Evolutionary conservation across 2,888 invertebrate species (phyloP), one percentile per base, ranked within the genome.

Genomic region (Cerastoderma edule): DNA sequence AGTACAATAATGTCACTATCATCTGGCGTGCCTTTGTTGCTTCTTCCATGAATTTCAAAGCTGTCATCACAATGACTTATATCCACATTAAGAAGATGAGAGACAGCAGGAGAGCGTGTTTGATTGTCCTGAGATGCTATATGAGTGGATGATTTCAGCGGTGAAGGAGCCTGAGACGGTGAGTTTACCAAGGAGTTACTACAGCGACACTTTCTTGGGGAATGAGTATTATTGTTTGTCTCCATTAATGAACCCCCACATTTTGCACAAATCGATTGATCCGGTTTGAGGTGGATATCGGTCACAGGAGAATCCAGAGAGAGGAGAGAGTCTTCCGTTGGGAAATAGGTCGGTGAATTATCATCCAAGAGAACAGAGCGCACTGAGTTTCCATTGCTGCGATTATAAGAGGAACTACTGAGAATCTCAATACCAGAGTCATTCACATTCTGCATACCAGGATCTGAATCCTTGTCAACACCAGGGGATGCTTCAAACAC

Each of bases 401-500:
- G 54, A 66, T 78, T 81, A 65, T 72, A 78, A 22, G 81, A 81
- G 22, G 80, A 80, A 32, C 78, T 78, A 44, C 81, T 81, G 2
- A 81, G 64, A 28, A 81, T 78, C 69, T 81, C 81, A 56, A 81
- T 81, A 24, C 81, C 81, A 50, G 81, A 81, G 69, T 81, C 81
- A 78, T 81, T 78, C 5, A 81, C 78, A 71, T 75, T 75, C 28
- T 73, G 72, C 2, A 67, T 63, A 22, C 66, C 70, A 22, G 53
- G n/a, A n/a, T 80, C 81, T n/a, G 57, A 64, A 33, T 78, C 78
- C 32, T 81, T 81, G 16, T 75, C 75, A 65, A 27, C 56, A 27
- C 64, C 33, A 60, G 81, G 78, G 3, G 66, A 74, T 16, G 67
- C 48, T 22, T 71, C 78, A 64, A 73, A 71, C 30, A 71, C 32